phyloP scores from a whole-genome alignment of 1,140 invertebrate species.

The Drosophila rhopaloa region DNA sequence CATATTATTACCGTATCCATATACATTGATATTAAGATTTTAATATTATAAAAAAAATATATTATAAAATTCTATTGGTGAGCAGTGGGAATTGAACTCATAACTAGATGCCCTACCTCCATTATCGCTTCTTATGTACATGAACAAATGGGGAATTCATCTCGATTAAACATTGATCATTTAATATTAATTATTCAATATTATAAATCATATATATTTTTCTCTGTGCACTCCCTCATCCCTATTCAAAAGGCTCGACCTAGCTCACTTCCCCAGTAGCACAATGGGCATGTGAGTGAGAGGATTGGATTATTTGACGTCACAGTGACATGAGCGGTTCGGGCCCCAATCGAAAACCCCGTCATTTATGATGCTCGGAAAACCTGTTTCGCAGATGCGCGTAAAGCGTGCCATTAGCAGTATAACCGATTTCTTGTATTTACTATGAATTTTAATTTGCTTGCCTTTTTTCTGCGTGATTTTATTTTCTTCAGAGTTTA shows the following conservation, averaged over 20 bases:
- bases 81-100: too few species aligned
- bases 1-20: too few species aligned
- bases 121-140: too few species aligned
- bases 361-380: slow-evolving; percentile 25
- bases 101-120: too few species aligned
- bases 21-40: too few species aligned
- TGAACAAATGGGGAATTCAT: too few species aligned
- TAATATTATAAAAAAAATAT: too few species aligned
- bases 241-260: slow-evolving; percentile 13
- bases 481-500: slow-evolving; percentile 13
- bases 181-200: too few species aligned
- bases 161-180: too few species aligned
- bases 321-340: slow-evolving; percentile 48
- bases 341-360: slow-evolving; percentile 1
- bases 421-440: slow-evolving; percentile 18
- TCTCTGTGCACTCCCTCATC: background rate
- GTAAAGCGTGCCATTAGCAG: slow-evolving; percentile 14
- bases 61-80: too few species aligned
- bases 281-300: slow-evolving; percentile 26
- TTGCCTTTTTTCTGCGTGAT: slow-evolving; percentile 19
- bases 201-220: background rate
- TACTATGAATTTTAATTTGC: slow-evolving; percentile 42
- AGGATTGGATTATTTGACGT: slow-evolving; percentile 57
- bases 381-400: slow-evolving; percentile 43
- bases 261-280: slow-evolving; percentile 15